Evolutionary conservation across 2,888 invertebrate genomes (phyloP), one percentile per base, ranked within the genome.

Genomic region (Copidosoma aretas): DNA sequence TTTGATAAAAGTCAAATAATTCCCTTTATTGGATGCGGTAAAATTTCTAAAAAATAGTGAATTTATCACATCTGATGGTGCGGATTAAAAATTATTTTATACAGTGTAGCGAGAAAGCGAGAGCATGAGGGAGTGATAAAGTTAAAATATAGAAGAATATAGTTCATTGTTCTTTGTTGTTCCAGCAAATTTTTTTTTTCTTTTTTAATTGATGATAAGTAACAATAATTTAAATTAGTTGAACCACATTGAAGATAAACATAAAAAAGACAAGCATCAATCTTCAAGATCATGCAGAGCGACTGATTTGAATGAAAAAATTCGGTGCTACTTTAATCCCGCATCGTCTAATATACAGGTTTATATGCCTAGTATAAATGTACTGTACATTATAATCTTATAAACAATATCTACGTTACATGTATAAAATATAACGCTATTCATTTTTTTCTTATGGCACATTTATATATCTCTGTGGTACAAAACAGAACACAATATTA

Each of bases 371-470:
- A 80, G 79, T 77, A 79, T 81, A 80, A 82, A 82, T 83, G 83
- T 83, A 83, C 80, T 81, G 81, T 83, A 82, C 82, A 82, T 81
- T 79, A 81, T 83, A 83, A 83, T 81, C 81, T 79, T 78, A 80
- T 76, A 78, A 76, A 80, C 75, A 79, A 76, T 79, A 82, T 77
- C 76, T 79, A 79, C 70, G 73, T 73, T 72, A 72, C 64, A 72
- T 71, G 78, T 79, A 79, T 76, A 78, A 77, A 75, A 80, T 76
- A 78, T 78, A 78, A 80, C 77, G 78, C 75, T 79, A 79, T 77
- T 80, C 80, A 80, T 81, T 83, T 76, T 83, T 76, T 83, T 83
- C 82, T 81, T 81, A 83, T 82, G 82, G 79, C 81, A 83, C 81
- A 76, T 82, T 82, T 81, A 82, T 82, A 80, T 77, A 78, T 77